Evolutionary conservation across 2,888 invertebrate genomes (phyloP).

Genomic region (Caenorhabditis wallacei): DNA sequence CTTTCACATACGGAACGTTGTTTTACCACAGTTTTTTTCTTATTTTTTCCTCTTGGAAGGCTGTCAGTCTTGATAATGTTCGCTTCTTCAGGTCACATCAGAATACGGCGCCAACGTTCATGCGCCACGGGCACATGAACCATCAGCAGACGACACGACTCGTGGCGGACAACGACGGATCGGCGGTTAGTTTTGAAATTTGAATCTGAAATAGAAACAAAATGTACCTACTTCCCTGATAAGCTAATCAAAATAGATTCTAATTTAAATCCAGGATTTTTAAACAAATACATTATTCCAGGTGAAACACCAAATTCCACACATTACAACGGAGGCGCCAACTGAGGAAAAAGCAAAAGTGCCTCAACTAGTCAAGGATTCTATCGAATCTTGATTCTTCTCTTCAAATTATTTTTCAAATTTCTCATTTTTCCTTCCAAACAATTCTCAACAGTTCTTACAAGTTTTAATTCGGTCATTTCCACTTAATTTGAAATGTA

Average conservation of each 20-base stretch:
- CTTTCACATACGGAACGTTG: slow-evolving; percentile 52
- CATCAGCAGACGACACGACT: slow-evolving; percentile 79
- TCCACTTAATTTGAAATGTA: slow-evolving; percentile 39
- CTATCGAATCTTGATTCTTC: slow-evolving; percentile 64
- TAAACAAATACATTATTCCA: no score
- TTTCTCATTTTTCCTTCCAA: slow-evolving; percentile 8
- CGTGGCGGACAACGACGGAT: slow-evolving; percentile 78
- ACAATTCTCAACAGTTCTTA: slow-evolving; percentile 37
- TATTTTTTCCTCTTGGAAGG: neutral
- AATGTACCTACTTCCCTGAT: no score
- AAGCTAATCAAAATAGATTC: no score
- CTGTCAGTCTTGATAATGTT: slow-evolving; percentile 18
- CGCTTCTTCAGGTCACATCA: slow-evolving; percentile 61
- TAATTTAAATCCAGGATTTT: no score
- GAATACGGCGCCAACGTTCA: slow-evolving; percentile 78
- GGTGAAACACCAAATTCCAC: slow-evolving; percentile 77
- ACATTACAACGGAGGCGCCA: slow-evolving; percentile 75
- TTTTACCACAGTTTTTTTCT: slow-evolving; percentile 20
- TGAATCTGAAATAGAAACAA: neutral
- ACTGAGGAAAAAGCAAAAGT: slow-evolving; percentile 72
- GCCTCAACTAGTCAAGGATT: slow-evolving; percentile 75
- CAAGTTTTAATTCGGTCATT: slow-evolving; percentile 52
- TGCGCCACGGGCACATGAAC: slow-evolving; percentile 80
- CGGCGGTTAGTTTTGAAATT: slow-evolving; percentile 69
- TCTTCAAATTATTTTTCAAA: slow-evolving; percentile 4